Percentiles rank a stretch among this genome's conserved stretches.
Conservation (phyloP, 2,797 vertebrate species). For the Bufotes viridis region DNA sequence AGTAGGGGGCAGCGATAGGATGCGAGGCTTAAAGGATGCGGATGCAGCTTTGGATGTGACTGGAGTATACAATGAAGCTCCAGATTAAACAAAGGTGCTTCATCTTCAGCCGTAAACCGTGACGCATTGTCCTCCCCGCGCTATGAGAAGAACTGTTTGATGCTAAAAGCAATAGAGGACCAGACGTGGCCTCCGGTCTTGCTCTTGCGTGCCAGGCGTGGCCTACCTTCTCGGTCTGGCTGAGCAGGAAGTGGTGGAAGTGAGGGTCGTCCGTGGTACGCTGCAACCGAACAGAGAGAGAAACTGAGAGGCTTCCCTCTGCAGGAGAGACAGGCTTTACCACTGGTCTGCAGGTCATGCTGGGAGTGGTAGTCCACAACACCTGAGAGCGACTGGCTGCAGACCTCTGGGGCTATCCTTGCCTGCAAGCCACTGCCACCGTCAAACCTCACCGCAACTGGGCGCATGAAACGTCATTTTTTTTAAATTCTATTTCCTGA, state of each 20-base stretch:
- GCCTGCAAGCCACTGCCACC: neutral
- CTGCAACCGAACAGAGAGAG: constrained; percentile 77
- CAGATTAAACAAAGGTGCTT: too few species aligned
- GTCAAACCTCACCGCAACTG: neutral
- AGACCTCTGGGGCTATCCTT: neutral
- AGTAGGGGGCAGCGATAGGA: neutral
- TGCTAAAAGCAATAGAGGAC: constrained; percentile 18
- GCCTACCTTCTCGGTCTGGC: constrained; percentile 97
- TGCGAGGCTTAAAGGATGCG: neutral
- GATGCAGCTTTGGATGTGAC: neutral
- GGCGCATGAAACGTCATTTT: too few species aligned
- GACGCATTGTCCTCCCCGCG: neutral
- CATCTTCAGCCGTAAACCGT: too few species aligned
- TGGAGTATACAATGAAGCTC: neutral
- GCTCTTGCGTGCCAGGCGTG: neutral
- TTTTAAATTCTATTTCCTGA: too few species aligned
- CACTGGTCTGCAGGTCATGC: neutral
- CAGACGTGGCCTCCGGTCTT: constrained; percentile 20
- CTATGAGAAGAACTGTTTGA: neutral
- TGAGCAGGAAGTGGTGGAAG: constrained; percentile 97
- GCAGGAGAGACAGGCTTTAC: neutral
- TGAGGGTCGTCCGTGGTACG: constrained; percentile 94
- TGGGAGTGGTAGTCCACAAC: neutral
- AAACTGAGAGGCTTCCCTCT: constrained; percentile 66
- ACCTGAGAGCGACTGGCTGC: neutral